Evolutionary conservation across 1,140 invertebrate genomes (phyloP).

Genomic region (Wasmannia auropunctata): DNA sequence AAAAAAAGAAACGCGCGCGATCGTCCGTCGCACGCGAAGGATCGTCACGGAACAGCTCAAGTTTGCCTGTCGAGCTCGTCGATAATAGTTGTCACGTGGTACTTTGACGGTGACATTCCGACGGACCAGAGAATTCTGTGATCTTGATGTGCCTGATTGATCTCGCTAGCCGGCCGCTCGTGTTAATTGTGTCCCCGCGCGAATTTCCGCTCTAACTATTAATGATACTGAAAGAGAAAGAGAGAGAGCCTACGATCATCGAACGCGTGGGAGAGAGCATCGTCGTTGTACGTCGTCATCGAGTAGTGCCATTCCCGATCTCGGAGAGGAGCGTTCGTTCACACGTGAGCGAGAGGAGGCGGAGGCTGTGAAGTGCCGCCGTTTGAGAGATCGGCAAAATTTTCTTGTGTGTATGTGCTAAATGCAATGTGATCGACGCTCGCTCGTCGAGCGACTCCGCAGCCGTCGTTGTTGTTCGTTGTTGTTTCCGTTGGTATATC

Average conservation of each 20-base stretch:
- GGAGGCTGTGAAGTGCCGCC: slow-evolving; percentile 26
- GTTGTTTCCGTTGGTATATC: slow-evolving; percentile 6
- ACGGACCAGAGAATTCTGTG: slow-evolving; percentile 69
- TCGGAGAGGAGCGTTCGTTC: slow-evolving; percentile 13
- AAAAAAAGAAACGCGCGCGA: slow-evolving; percentile 9
- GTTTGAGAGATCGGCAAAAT: slow-evolving; percentile 29
- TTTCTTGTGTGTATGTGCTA: neutral
- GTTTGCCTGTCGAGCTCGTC: neutral
- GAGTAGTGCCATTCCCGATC: slow-evolving; percentile 42
- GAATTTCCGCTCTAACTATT: slow-evolving; percentile 24
- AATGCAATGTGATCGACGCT: slow-evolving; percentile 36
- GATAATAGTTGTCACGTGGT: slow-evolving; percentile 35
- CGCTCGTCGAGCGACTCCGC: slow-evolving; percentile 35
- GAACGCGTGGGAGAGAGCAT: neutral
- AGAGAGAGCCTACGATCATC: neutral
- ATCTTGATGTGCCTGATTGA: slow-evolving; percentile 72
- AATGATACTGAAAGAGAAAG: neutral
- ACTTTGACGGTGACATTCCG: slow-evolving; percentile 44
- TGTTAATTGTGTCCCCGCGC: slow-evolving; percentile 15
- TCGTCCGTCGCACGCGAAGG: slow-evolving; percentile 8
- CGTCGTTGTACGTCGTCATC: slow-evolving; percentile 7
- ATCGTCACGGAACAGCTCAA: neutral
- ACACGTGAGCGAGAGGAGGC: neutral
- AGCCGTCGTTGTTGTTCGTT: slow-evolving; percentile 61
- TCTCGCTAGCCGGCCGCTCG: slow-evolving; percentile 38